phyloP scores from a whole-genome alignment of 2,113 vertebrate genomes.

The Salvator merianae region DNA sequence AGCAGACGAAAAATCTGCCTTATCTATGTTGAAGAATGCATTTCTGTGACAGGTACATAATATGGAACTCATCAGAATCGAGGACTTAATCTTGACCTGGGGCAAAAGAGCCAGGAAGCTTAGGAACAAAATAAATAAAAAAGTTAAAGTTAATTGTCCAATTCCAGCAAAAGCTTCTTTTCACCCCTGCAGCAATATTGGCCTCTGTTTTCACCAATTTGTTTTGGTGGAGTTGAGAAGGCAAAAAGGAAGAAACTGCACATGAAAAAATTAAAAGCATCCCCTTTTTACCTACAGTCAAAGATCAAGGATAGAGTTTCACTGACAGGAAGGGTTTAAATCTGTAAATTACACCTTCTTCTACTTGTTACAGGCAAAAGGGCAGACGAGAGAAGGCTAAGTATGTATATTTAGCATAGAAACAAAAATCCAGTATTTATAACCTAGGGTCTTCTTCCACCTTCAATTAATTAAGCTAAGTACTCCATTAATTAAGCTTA shows the following conservation, averaged over 20 bases:
- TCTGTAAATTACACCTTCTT: constrained; percentile 43
- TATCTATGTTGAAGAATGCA: neutral
- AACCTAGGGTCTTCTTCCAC: too few species aligned
- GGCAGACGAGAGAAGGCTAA: constrained; percentile 24
- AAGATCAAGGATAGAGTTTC: neutral
- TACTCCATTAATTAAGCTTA: constrained; percentile 12
- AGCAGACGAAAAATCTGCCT: neutral
- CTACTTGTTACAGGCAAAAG: constrained; percentile 35
- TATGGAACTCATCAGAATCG: rapidly evolving
- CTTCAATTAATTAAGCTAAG: neutral
- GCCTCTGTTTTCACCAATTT: neutral
- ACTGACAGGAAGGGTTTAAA: constrained; percentile 27
- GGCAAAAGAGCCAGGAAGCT: neutral
- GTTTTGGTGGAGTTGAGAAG: neutral
- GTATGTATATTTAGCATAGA: constrained; percentile 25
- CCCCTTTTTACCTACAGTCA: neutral
- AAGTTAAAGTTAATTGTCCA: neutral
- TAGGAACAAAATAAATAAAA: neutral
- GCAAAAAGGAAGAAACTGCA: neutral
- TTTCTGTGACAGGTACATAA: neutral
- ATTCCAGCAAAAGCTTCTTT: neutral
- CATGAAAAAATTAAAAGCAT: neutral
- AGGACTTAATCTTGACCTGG: neutral
- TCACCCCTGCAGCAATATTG: neutral
- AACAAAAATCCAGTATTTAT: too few species aligned